Base-by-base conservation (phyloP, 2,113 vertebrate species). In the Porphyrio hochstetteri region DNA sequence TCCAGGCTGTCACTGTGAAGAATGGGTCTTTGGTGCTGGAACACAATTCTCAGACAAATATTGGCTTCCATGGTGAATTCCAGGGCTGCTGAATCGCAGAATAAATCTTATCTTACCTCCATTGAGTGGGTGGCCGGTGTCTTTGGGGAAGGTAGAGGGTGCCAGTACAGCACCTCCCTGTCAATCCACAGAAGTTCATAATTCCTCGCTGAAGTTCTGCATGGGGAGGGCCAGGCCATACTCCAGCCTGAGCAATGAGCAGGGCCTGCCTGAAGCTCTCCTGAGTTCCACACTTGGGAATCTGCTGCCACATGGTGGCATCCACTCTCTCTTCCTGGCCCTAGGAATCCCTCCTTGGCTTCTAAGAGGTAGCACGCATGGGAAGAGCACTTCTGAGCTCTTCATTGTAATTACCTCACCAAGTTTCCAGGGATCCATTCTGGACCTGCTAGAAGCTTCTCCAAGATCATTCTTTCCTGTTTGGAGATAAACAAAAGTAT, bases 261-360 rank as follows among this genome's bases (percentile, higher is more conserved):
- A 20, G 4, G 46, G 33, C 33, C 44, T 77, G 61, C 40, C 68
- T 81, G 56, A 92, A 82, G 56, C 48, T 78, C 86, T 88, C 84
- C 61, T 42, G 57, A 92, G 63, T 50, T 81, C 75, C 84, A 92
- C 80, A 61, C 10, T 81, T 60, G 29, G 80, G 81, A 87, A 82
- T 94, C 95, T 92, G 52, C 94, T 91, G 91, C 95, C 90, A 94
- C 95, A 92, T 92, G 92, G 95, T 94, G 92, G 92, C 95, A 97
- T 92, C 82, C 89, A 88, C 86, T 96, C 94, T 92, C 94, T 84
- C 92, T 76, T 93, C 78, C 92, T 24, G 69, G 70, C 57, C 84
- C 60, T 64, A 64, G 78, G 56, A 93, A 83, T 91, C 61, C 60
- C 36, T 94, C 52, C 82, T 88, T 94, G 96, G 77, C 68, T 93